Evolutionary conservation across 2,113 vertebrate species (phyloP), one percentile per base, ranked within the genome.

Genomic region (Nannospalax galili): DNA sequence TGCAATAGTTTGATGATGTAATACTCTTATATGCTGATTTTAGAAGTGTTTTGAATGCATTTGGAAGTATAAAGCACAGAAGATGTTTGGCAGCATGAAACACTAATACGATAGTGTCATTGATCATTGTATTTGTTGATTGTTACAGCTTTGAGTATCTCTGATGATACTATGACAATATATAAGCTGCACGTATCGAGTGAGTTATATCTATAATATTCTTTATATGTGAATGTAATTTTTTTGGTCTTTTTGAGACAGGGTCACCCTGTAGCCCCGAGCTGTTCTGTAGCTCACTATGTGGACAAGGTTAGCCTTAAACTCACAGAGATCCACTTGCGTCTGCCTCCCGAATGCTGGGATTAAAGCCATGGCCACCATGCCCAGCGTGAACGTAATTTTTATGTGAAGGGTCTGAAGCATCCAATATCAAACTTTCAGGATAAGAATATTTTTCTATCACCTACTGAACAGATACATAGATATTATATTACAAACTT

Each of bases 1-100:
- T n/a, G n/a, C n/a, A 93, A 78, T 3, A 78, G 16, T 74, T 0
- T 1, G 81, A 10, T 92, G 15, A 74, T 90, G 0, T 52, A 85
- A 92, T 73, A 45, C 22, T 94, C 64, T 88, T 84, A 82, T 70
- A 60, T 22, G 48, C 3, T 92, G 26, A 65, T 12, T 65, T 65
- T 42, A 65, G 15, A 62, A 42, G 42, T 62, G 2, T 62, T 52
- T 40, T 92, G 32, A 91, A 37, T 74, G 37, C 11, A 70, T 45
- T 60, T 67, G 65, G 45, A 7, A 4, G 24, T 56, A 67, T 73
- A 40, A 95, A 89, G 20, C 19, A 65, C 35, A 65, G 32, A 91
- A 89, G 0, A 52, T 52, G 48, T 52, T 52, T 6, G 48, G 48
- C 48, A 52, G 48, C 11, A 52, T 52, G 48, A 52, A 52, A 52